phyloP scores from a whole-genome alignment of 2,797 vertebrate species.

The Karalla daura region DNA sequence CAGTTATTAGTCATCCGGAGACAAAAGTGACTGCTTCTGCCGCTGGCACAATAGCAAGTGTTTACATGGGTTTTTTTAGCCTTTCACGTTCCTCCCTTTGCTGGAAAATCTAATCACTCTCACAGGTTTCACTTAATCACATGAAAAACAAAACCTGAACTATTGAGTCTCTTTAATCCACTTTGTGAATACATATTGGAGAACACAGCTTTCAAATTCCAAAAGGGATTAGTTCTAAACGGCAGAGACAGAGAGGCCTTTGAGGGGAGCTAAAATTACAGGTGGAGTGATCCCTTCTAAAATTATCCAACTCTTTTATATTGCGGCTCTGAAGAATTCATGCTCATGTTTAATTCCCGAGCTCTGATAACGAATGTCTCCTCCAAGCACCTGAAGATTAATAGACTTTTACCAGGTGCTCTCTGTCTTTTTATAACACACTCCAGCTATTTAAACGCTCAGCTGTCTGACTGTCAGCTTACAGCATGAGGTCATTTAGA shows the following conservation, averaged over 20 bases:
- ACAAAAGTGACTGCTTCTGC: constrained; percentile 25
- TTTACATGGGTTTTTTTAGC: constrained; percentile 54
- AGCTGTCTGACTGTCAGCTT: constrained; percentile 75
- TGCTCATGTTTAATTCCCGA: constrained; percentile 89
- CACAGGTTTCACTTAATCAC: constrained; percentile 76
- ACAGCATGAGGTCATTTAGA: constrained; percentile 67
- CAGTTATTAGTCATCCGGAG: constrained; percentile 40
- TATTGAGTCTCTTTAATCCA: constrained; percentile 76
- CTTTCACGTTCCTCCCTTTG: constrained; percentile 49
- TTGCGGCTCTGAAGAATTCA: constrained; percentile 85
- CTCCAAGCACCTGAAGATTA: constrained; percentile 85
- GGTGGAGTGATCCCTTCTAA: constrained; percentile 89
- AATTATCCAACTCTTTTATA: constrained; percentile 89
- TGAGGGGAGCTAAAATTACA: constrained; percentile 86
- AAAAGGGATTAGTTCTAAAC: constrained; percentile 79
- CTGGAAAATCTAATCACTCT: constrained; percentile 71
- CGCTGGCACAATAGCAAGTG: constrained; percentile 48
- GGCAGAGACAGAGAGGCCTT: constrained; percentile 79
- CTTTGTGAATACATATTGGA: constrained; percentile 77
- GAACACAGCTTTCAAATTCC: constrained; percentile 78
- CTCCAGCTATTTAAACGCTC: constrained; percentile 81
- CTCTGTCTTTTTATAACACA: constrained; percentile 84
- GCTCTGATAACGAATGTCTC: constrained; percentile 85
- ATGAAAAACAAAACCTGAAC: constrained; percentile 72
- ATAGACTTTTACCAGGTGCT: constrained; percentile 83